These are phyloP conservation scores for Macrophya alboannulata DNA, from an alignment of 2,888 invertebrate species.

Conservation along the genomic window DNA sequence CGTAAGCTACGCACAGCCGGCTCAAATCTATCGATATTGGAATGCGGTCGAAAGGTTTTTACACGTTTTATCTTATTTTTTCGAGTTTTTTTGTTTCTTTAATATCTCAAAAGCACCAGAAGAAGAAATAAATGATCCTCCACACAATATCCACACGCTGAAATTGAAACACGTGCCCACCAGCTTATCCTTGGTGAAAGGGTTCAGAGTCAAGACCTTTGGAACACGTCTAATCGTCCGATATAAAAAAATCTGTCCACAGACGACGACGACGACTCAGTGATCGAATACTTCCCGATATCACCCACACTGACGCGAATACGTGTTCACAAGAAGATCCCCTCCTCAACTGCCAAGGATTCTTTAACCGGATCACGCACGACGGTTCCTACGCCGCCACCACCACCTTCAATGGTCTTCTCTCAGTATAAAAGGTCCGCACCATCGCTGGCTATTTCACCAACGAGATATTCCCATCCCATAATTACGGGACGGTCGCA, in stretches of 20 bases:
- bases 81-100: slow-evolving; percentile 53
- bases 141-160: slow-evolving; percentile 53
- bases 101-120: slow-evolving; percentile 43
- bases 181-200: slow-evolving; percentile 72
- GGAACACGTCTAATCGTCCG: slow-evolving; percentile 45
- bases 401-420: slow-evolving; percentile 81
- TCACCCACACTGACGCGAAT: slow-evolving; percentile 91
- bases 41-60: slow-evolving; percentile 64
- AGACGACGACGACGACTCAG: slow-evolving; percentile 84
- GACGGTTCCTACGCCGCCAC: slow-evolving; percentile 65
- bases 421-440: slow-evolving; percentile 84
- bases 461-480: slow-evolving; percentile 61
- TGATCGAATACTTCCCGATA: slow-evolving; percentile 92
- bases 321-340: slow-evolving; percentile 87
- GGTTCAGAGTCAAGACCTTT: slow-evolving; percentile 66
- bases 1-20: slow-evolving; percentile 41
- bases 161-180: slow-evolving; percentile 55
- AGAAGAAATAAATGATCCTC: slow-evolving; percentile 47
- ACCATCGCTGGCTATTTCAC: slow-evolving; percentile 82
- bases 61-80: slow-evolving; percentile 47
- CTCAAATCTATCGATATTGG: slow-evolving; percentile 75
- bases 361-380: slow-evolving; percentile 73
- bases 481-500: slow-evolving; percentile 32
- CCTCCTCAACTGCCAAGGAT: slow-evolving; percentile 78
- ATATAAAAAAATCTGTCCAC: slow-evolving; percentile 80